These are phyloP conservation scores for Hypomecis atomaria DNA, from an alignment of 2,888 invertebrate species.

Conservation along the genomic window DNA sequence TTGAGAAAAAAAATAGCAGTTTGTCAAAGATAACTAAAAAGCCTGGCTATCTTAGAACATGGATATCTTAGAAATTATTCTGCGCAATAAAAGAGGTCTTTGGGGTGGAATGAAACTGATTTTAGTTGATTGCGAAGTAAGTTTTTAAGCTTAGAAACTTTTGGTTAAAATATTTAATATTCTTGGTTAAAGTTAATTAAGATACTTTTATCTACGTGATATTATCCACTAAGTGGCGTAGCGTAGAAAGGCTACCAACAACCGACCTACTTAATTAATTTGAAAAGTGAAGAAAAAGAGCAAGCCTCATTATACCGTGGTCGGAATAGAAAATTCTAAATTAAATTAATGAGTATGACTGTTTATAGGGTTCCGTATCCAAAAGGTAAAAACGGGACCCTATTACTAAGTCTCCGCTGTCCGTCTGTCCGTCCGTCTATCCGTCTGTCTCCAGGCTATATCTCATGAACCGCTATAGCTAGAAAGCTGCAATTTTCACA, in stretches of 20 bases:
- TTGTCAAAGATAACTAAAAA: constrained; percentile 28
- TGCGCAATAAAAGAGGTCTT: constrained; percentile 27
- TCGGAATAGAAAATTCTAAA: no score
- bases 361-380: no score
- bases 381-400: no score
- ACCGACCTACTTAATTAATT: no score
- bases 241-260: background rate
- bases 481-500: no score
- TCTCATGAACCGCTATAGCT: no score
- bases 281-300: no score
- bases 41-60: constrained; percentile 25
- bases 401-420: no score
- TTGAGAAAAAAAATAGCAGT: constrained; percentile 36
- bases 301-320: no score
- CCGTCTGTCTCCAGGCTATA: no score
- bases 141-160: constrained; percentile 5
- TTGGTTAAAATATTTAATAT: background rate
- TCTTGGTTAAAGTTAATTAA: background rate
- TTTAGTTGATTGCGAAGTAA: constrained; percentile 10
- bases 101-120: constrained; percentile 14
- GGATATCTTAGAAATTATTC: constrained; percentile 39
- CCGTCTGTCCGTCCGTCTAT: no score
- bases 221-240: background rate
- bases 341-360: no score
- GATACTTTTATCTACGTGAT: background rate